phyloP scores from a whole-genome alignment of 2,888 invertebrate species.

The Folsomia manolachei region DNA sequence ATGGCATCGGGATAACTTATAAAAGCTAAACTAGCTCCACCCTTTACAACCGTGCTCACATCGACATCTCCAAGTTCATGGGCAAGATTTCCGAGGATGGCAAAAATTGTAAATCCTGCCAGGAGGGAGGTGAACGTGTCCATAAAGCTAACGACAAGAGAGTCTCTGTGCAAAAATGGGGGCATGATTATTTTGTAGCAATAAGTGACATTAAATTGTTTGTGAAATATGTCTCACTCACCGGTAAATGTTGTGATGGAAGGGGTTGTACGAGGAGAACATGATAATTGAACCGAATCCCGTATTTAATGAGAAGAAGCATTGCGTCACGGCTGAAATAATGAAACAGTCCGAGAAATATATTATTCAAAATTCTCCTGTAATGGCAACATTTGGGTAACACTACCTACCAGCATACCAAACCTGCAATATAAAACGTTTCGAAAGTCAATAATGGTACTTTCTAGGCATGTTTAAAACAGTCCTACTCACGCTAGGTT shows the following conservation, averaged over 20 bases:
- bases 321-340: slow-evolving; percentile 72
- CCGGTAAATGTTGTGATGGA: slow-evolving; percentile 69
- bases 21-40: slow-evolving; percentile 76
- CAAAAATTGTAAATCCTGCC: slow-evolving; percentile 73
- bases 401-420: slow-evolving; percentile 60
- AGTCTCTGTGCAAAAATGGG: slow-evolving; percentile 71
- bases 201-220: too few relatives aligned
- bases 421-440: neutral
- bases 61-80: slow-evolving; percentile 57
- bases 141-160: slow-evolving; percentile 74
- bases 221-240: slow-evolving; percentile 51
- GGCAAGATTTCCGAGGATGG: slow-evolving; percentile 77
- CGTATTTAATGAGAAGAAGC: slow-evolving; percentile 67
- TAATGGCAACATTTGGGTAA: neutral
- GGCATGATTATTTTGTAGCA: too few relatives aligned
- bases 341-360: too few relatives aligned
- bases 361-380: neutral
- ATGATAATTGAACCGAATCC: slow-evolving; percentile 57
- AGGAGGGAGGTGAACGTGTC: slow-evolving; percentile 79
- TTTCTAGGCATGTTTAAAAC: neutral
- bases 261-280: slow-evolving; percentile 64
- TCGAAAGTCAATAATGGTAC: neutral
- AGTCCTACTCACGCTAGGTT: slow-evolving; percentile 63
- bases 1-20: slow-evolving; percentile 82
- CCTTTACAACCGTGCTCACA: slow-evolving; percentile 65